Percentiles rank a stretch among this genome's conserved stretches.
phyloP scores from a whole-genome alignment of 2,113 vertebrate species.

The Oncorhynchus gorbuscha region DNA sequence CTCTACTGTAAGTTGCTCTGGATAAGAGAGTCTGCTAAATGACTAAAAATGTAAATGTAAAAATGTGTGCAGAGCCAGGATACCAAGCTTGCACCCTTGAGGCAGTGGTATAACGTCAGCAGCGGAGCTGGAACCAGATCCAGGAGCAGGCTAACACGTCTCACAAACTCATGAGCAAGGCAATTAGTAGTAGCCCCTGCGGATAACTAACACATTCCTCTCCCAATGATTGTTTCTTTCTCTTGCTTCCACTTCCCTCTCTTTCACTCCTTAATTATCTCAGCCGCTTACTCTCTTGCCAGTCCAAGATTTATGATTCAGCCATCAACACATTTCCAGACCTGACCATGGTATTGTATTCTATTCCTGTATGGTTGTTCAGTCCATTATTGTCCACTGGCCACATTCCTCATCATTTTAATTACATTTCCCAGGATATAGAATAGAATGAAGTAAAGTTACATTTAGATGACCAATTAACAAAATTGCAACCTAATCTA shows the following conservation, averaged over 20 bases:
- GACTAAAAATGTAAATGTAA: too few relatives aligned
- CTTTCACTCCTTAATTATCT: slow-evolving; percentile 13
- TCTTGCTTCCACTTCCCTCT: slow-evolving; percentile 1
- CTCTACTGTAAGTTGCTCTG: too few relatives aligned
- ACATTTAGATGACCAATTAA: slow-evolving; percentile 44
- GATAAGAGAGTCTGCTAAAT: too few relatives aligned
- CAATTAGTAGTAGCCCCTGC: slow-evolving; percentile 75
- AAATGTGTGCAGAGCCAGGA: slow-evolving; percentile 41
- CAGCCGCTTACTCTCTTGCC: slow-evolving; percentile 18
- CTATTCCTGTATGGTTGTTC: slow-evolving; percentile 21
- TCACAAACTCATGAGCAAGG: slow-evolving; percentile 66
- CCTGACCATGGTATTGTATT: slow-evolving; percentile 2
- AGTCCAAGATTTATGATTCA: slow-evolving; percentile 32
- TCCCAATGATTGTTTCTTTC: slow-evolving; percentile 8
- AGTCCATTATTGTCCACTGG: slow-evolving; percentile 37
- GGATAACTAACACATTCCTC: slow-evolving; percentile 58
- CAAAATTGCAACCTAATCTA: slow-evolving; percentile 35
- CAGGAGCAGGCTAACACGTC: slow-evolving; percentile 59
- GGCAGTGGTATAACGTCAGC: slow-evolving; percentile 45
- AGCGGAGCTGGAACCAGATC: slow-evolving; percentile 62
- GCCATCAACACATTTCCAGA: slow-evolving; percentile 32
- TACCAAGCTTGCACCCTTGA: slow-evolving; percentile 71
- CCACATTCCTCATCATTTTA: slow-evolving; percentile 45
- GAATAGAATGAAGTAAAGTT: slow-evolving; percentile 33
- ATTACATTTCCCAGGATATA: slow-evolving; percentile 45